These are phyloP conservation scores for Baryphthengus martii DNA, from an alignment of 2,113 vertebrate genomes.

Conservation along the genomic window DNA sequence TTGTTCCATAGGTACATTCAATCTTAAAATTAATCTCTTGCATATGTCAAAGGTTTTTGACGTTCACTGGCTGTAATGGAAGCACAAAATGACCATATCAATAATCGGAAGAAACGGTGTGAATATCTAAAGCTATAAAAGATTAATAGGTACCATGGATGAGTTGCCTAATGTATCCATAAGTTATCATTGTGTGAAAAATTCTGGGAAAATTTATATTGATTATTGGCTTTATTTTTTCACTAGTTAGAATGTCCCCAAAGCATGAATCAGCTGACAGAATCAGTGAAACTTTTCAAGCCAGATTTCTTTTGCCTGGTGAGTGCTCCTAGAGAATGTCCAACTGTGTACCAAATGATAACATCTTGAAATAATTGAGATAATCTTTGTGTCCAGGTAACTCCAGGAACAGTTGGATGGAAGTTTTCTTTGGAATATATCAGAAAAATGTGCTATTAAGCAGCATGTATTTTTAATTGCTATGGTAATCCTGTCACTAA, in stretches of 20 bases:
- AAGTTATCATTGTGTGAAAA: neutral
- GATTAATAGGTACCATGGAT: neutral
- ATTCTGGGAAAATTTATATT: neutral
- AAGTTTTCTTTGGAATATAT: neutral
- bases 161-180: neutral
- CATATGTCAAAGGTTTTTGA: neutral
- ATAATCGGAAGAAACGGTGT: neutral
- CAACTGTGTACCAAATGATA: neutral
- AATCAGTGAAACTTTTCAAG: constrained; percentile 16
- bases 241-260: neutral
- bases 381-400: neutral
- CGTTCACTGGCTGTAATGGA: neutral
- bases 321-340: neutral
- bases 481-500: neutral
- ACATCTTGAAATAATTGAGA: neutral
- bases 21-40: neutral
- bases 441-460: neutral
- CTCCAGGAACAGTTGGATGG: neutral
- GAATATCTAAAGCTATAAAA: neutral
- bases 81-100: neutral
- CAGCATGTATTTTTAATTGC: neutral
- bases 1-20: neutral
- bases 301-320: neutral
- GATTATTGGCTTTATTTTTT: neutral
- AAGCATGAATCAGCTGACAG: neutral